Percentiles rank a stretch among this genome's conserved stretches.
Evolutionary conservation across 2,113 vertebrate species (phyloP).

Genomic region (Saguinus midas): DNA sequence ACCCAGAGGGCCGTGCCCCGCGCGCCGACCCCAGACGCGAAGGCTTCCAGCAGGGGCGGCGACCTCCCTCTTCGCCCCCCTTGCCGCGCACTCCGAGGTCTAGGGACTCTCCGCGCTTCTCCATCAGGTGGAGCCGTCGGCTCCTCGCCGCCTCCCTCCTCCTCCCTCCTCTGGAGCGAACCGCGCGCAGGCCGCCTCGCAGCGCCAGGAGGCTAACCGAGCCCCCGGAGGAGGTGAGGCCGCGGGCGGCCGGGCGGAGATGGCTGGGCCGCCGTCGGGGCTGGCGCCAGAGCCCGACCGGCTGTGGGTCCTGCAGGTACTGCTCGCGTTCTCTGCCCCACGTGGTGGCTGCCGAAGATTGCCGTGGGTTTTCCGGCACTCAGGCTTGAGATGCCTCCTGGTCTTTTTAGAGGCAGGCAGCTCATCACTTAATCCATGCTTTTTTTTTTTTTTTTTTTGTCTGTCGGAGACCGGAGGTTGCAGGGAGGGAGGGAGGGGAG

Average conservation of each 20-base stretch:
- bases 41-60: neutral
- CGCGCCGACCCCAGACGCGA: neutral
- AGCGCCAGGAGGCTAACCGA: conserved; percentile 48
- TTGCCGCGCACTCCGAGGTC: neutral
- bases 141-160: neutral
- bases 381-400: conserved; percentile 38
- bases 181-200: conserved; percentile 24
- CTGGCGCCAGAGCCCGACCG: conserved; percentile 68
- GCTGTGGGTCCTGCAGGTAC: conserved; percentile 59
- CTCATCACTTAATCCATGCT: conserved; percentile 47
- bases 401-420: conserved; percentile 59
- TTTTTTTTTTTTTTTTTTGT: neutral
- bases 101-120: neutral
- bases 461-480: neutral
- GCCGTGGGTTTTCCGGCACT: conserved; percentile 67
- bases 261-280: conserved; percentile 57
- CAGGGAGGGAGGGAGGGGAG: neutral
- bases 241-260: conserved; percentile 11
- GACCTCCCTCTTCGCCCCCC: neutral
- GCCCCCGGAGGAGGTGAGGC: conserved; percentile 62
- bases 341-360: conserved; percentile 61
- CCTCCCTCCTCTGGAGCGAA: neutral
- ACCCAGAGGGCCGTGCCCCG: neutral
- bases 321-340: conserved; percentile 50
- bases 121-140: conserved; percentile 67